These are phyloP conservation scores for Equus quagga DNA, from an alignment of 2,113 vertebrate species.

Conservation along the genomic window DNA sequence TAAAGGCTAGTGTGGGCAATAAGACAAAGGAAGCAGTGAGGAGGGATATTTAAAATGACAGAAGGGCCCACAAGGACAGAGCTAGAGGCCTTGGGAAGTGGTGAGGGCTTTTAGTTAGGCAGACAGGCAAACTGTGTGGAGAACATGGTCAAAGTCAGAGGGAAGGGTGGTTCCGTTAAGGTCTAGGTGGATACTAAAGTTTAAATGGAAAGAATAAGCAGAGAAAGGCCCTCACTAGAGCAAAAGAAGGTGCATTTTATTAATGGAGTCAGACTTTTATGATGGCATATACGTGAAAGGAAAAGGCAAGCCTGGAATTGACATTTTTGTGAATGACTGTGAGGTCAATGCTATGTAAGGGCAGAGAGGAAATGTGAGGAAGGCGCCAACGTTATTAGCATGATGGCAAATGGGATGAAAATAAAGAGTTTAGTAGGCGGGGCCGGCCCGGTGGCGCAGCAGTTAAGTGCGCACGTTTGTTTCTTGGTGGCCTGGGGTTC, in stretches of 20 bases:
- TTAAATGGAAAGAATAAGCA: background rate
- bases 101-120: background rate
- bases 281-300: background rate
- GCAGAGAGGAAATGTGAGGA: background rate
- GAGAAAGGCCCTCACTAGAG: background rate
- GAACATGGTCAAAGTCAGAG: background rate
- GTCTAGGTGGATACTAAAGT: background rate
- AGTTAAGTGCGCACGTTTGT: no score
- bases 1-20: conserved; percentile 8
- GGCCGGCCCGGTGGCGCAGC: no score
- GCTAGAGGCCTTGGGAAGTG: background rate
- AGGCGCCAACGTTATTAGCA: background rate
- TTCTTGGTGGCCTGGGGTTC: no score
- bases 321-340: background rate
- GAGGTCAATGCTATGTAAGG: background rate
- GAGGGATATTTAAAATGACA: background rate
- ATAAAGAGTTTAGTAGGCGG: background rate
- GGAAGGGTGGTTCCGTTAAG: background rate
- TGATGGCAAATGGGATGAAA: background rate
- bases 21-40: conserved; percentile 56
- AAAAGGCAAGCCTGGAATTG: background rate
- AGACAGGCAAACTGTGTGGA: background rate
- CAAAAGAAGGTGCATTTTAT: background rate
- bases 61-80: background rate
- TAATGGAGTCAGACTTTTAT: background rate